Evolutionary conservation across 2,113 vertebrate species (phyloP).

Genomic region (Columba livia): DNA sequence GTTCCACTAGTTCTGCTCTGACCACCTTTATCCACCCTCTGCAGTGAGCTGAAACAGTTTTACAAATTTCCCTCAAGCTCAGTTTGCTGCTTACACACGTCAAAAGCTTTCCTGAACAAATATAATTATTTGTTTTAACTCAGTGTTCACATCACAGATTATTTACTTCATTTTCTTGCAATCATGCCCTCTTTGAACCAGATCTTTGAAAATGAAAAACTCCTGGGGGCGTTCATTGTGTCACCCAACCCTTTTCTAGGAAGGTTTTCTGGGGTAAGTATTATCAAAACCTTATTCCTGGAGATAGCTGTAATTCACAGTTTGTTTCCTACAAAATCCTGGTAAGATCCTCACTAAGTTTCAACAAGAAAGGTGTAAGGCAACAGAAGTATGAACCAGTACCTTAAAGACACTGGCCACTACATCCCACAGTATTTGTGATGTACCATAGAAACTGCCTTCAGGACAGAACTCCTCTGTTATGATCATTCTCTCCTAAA

Average conservation of each 20-base stretch:
- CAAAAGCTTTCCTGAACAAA: neutral
- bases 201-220: neutral
- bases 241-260: fast-evolving
- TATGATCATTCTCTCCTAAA: neutral
- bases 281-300: neutral
- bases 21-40: neutral
- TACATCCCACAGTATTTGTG: neutral
- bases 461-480: neutral
- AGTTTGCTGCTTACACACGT: neutral
- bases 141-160: neutral
- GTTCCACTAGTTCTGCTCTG: neutral
- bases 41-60: neutral
- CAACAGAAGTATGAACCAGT: neutral
- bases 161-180: neutral
- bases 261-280: neutral
- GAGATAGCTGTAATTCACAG: neutral
- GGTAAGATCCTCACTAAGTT: neutral
- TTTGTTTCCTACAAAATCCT: neutral
- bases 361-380: neutral
- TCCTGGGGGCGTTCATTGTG: neutral
- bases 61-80: neutral
- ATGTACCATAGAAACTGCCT: neutral
- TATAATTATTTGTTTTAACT: neutral
- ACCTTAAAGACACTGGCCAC: neutral
- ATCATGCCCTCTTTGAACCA: neutral